phyloP scores from a whole-genome alignment of 2,797 vertebrate species.

The Echeneis naucrates region DNA sequence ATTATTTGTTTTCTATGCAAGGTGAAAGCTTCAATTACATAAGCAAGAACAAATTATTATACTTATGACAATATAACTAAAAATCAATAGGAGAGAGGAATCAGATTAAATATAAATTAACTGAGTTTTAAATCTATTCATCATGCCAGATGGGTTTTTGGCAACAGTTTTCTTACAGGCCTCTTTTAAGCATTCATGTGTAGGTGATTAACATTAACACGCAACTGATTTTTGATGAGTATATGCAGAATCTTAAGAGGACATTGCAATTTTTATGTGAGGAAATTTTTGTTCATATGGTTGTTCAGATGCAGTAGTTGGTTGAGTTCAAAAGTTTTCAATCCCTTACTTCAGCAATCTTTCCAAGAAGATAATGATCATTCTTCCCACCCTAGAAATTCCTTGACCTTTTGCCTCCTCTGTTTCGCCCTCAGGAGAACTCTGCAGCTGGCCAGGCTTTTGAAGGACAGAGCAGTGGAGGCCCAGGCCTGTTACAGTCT shows the following conservation, averaged over 20 bases:
- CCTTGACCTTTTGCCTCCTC: slow-evolving; percentile 59
- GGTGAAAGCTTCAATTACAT: background rate
- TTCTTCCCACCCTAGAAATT: slow-evolving; percentile 60
- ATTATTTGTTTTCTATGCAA: slow-evolving; percentile 3
- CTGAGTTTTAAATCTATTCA: background rate
- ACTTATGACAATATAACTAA: background rate
- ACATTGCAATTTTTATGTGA: background rate
- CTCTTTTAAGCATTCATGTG: background rate
- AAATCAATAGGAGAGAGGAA: background rate
- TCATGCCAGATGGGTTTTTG: background rate
- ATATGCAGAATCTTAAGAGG: background rate
- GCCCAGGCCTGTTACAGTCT: slow-evolving; percentile 97
- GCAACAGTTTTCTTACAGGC: background rate
- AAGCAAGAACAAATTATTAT: background rate
- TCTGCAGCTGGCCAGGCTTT: slow-evolving; percentile 91
- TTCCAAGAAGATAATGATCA: slow-evolving; percentile 43
- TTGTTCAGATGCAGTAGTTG: background rate
- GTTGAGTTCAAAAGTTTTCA: background rate
- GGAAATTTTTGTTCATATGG: background rate
- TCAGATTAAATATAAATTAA: background rate
- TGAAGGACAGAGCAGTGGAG: slow-evolving; percentile 94
- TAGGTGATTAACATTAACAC: background rate
- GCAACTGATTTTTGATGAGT: background rate
- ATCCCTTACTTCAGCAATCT: background rate
- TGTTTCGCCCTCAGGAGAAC: slow-evolving; percentile 87